Percentiles rank a stretch among this genome's conserved stretches.
phyloP scores from a whole-genome alignment of 2,888 invertebrate genomes.

The Aphidius colemani region DNA sequence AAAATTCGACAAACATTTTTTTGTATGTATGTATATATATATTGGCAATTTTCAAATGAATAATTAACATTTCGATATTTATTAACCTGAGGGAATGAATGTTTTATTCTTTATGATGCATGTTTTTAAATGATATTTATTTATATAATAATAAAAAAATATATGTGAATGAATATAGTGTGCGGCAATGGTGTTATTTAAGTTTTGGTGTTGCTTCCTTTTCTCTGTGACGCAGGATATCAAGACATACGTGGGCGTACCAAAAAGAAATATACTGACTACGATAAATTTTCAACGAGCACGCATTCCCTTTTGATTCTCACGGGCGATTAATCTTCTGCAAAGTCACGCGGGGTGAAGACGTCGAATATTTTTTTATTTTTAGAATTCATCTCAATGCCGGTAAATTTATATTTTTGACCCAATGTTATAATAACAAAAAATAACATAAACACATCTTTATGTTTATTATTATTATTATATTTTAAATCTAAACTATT shows the following conservation, averaged over 20 bases:
- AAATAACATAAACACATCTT: too few relatives aligned
- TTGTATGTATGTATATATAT: too few relatives aligned
- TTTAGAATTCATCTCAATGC: neutral
- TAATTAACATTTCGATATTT: constrained; percentile 36
- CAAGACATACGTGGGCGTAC: constrained; percentile 37
- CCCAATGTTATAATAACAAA: too few relatives aligned
- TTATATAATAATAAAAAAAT: neutral
- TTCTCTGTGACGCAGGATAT: constrained; percentile 33
- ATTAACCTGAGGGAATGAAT: constrained; percentile 6
- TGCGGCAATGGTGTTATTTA: constrained; percentile 13
- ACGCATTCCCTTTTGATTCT: constrained; percentile 32
- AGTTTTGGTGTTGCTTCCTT: constrained; percentile 25
- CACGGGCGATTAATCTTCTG: constrained; percentile 27
- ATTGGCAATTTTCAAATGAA: constrained; percentile 21
- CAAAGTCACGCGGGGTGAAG: constrained; percentile 27
- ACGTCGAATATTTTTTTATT: constrained; percentile 24
- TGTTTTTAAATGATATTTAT: neutral
- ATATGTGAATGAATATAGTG: constrained; percentile 4
- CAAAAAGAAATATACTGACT: constrained; percentile 34
- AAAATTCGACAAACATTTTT: too few relatives aligned
- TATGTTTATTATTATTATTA: neutral
- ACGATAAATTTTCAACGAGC: constrained; percentile 37
- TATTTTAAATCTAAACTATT: neutral
- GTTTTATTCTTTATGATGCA: too few relatives aligned
- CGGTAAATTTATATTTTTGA: neutral